Evolutionary conservation across 2,113 vertebrate species (phyloP).

Genomic region (Limanda limanda): DNA sequence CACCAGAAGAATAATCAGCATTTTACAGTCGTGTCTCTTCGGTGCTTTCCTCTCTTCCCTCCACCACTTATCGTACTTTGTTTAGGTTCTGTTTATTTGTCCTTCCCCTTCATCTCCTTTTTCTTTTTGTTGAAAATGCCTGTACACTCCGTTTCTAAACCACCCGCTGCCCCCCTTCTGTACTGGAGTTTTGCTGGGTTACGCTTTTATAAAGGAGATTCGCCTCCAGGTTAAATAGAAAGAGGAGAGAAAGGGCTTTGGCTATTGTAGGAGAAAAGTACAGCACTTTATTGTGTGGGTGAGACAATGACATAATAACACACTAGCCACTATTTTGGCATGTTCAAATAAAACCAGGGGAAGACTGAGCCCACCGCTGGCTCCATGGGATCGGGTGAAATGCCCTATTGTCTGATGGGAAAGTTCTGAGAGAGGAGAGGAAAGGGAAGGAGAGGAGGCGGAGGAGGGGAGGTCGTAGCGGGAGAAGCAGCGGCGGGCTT

Average conservation of each 20-base stretch:
- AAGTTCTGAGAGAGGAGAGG: constrained; percentile 68
- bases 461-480: constrained; percentile 6
- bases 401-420: constrained; percentile 76
- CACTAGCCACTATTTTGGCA: constrained; percentile 83
- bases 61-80: constrained; percentile 1
- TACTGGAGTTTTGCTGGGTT: constrained; percentile 74
- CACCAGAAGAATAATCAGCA: not conserved
- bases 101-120: not conserved
- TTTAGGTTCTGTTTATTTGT: constrained; percentile 1
- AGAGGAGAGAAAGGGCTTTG: constrained; percentile 77
- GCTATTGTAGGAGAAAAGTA: constrained; percentile 84
- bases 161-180: constrained; percentile 5
- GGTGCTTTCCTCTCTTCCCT: not conserved
- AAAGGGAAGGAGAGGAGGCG: constrained; percentile 26
- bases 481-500: constrained; percentile 39
- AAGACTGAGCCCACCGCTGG: constrained; percentile 79
- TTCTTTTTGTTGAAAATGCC: constrained; percentile 31
- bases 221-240: constrained; percentile 78
- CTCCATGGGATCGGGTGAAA: constrained; percentile 80
- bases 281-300: constrained; percentile 86
- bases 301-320: constrained; percentile 88
- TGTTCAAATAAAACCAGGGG: constrained; percentile 85
- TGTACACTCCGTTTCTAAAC: constrained; percentile 5
- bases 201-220: constrained; percentile 76
- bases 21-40: not conserved